Evolutionary conservation across 2,113 vertebrate species (phyloP), one percentile per base, ranked within the genome.

Genomic region (Phyllostomus hastatus): DNA sequence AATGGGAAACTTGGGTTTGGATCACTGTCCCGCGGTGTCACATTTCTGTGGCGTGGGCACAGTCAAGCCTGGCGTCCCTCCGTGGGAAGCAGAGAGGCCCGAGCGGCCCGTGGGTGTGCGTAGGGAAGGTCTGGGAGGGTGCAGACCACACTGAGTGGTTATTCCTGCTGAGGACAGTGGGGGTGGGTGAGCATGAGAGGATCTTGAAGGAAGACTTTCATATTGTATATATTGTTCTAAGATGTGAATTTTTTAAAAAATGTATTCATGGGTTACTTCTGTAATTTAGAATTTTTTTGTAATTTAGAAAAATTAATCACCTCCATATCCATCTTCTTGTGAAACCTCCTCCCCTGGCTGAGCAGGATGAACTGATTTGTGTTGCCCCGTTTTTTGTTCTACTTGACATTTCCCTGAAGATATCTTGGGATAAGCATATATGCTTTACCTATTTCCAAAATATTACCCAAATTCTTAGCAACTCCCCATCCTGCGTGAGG

Each of bases 381-480:
- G 17, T 24, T 86, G 73, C 33, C 54, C 11, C 6, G 8, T 6
- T 33, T 20, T 50, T 16, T 80, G 15, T 20, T 80, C 64, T 6
- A 46, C 84, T 85, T 54, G 66, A 50, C 33, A 70, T 84, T 92
- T 84, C 67, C 38, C 69, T 85, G 16, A 88, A 75, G 73, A 69
- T 43, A 28, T n/a, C 41, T 33, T 88, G 38, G 52, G 38, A 64
- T 31, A 46, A 64, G n/a, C 59, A 43, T 35, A 17, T 26, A 48
- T 75, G 52, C 54, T 82, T 95, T 69, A 80, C 26, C 48, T 67
- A 4, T 81, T 89, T 90, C 66, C 54, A 75, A 54, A 95, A 4
- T 22, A 52, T 33, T 54, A 35, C 33, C 46, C 31, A 72, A 92
- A 73, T 10, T 35, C 26, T 31, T 41, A 50, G 41, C 38, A 50